Evolutionary conservation across 2,113 vertebrate species (phyloP).

Genomic region (Urocitellus parryii): DNA sequence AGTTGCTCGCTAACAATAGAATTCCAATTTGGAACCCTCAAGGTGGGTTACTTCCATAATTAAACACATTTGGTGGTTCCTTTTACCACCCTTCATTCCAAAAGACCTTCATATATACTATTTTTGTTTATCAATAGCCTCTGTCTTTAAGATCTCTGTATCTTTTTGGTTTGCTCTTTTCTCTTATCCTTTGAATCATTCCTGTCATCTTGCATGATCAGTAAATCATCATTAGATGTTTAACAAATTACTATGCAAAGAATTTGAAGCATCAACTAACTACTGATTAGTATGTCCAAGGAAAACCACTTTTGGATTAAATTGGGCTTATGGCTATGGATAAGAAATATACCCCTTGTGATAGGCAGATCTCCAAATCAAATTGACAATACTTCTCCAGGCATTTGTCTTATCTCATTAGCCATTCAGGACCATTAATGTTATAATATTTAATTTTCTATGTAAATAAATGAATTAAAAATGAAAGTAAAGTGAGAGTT

Average conservation of each 20-base stretch:
- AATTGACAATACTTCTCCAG: background rate
- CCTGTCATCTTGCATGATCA: background rate
- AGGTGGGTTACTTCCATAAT: background rate
- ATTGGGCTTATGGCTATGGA: background rate
- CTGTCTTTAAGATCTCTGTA: background rate
- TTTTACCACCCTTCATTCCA: background rate
- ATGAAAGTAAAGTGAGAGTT: background rate
- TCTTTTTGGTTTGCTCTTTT: background rate
- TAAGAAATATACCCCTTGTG: background rate
- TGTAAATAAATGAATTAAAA: constrained; percentile 48
- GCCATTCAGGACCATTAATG: constrained; percentile 3
- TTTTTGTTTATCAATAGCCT: background rate
- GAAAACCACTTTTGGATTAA: constrained; percentile 51
- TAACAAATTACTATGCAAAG: background rate
- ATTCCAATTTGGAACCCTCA: background rate
- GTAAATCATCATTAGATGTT: background rate
- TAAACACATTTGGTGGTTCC: background rate
- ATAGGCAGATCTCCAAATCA: constrained; percentile 6
- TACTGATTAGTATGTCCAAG: background rate
- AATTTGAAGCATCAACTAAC: background rate
- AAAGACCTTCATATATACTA: background rate
- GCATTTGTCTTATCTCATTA: background rate
- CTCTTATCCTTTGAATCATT: background rate
- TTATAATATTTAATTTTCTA: constrained; percentile 14
- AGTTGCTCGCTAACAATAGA: background rate